Base-by-base conservation (phyloP, 2,888 invertebrate genomes). In the Julus scanicus region DNA sequence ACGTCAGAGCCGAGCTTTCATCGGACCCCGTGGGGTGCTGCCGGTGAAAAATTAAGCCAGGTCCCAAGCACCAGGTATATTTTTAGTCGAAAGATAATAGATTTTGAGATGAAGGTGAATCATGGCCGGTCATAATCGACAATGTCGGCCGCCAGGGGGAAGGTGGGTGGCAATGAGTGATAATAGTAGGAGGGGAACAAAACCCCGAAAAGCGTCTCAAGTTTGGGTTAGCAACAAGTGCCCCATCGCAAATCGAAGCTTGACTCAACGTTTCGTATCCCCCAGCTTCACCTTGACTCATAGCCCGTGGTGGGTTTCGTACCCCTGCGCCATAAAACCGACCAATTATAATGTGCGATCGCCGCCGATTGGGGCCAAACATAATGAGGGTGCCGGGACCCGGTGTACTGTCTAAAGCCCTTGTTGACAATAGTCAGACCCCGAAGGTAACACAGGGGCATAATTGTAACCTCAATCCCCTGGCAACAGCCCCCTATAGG, bases 91-190 rank as follows among this genome's bases (percentile, higher is more conserved):
- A 71, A 71, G 71, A 71, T 71, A 71, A 71, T 71, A 71, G 71
- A 71, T 71, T 71, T 44, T 71, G 3, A 20, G 71, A 8, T 20
- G 20, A 53, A 53, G 53, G 71, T 71, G 71, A 71, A n/a, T 71
- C 71, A 71, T 20, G 20, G 20, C 6, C 4, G 71, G 20, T 71
- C 71, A 20, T 71, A 71, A 71, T 71, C n/a, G 71, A 71, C 71
- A 71, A 8, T 71, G 71, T 71, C 71, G 71, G 63, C 53, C n/a
- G 63, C 63, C 53, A 53, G 53, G n/a, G 63, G 63, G 63, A 63
- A 63, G 63, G 63, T 63, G 63, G 63, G 63, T 63, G 63, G 71
- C 71, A 71, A 71, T 71, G 71, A 71, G 71, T 29, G 71, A 71
- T 71, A 71, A 71, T 71, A 20, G 71, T 20, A 17, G 15, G 2